Percentiles rank a stretch among this genome's conserved stretches.
Evolutionary conservation across 2,888 invertebrate species (phyloP).

Genomic region (Pterostichus madidus): DNA sequence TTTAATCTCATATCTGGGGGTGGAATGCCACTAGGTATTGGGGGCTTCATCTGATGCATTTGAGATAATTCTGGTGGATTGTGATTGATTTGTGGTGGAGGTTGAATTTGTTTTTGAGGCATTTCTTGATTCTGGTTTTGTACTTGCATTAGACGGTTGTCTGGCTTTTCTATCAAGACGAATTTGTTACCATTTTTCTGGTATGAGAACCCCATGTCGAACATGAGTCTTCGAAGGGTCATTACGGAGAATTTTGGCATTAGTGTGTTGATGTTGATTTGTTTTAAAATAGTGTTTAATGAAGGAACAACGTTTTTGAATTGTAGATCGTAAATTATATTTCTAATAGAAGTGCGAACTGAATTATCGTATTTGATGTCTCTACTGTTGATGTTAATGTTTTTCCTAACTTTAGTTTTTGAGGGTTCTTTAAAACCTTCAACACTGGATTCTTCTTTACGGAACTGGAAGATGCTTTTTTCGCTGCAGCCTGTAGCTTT

Average conservation of each 20-base stretch:
- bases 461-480: slow-evolving; percentile 76
- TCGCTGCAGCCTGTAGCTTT: slow-evolving; percentile 76
- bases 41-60: slow-evolving; percentile 67
- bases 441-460: slow-evolving; percentile 75
- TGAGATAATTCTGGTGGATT: slow-evolving; percentile 23
- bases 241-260: slow-evolving; percentile 76
- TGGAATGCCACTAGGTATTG: slow-evolving; percentile 63
- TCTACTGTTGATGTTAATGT: slow-evolving; percentile 75
- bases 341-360: slow-evolving; percentile 74
- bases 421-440: slow-evolving; percentile 76
- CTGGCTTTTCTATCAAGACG: slow-evolving; percentile 73
- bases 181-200: slow-evolving; percentile 75
- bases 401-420: slow-evolving; percentile 75
- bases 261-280: slow-evolving; percentile 72
- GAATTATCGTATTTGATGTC: slow-evolving; percentile 75
- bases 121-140: slow-evolving; percentile 49
- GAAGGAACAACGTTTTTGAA: slow-evolving; percentile 74
- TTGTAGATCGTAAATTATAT: slow-evolving; percentile 75
- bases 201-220: slow-evolving; percentile 76
- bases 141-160: slow-evolving; percentile 58
- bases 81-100: slow-evolving; percentile 34
- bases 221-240: slow-evolving; percentile 75
- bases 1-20: slow-evolving; percentile 52
- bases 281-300: slow-evolving; percentile 74
- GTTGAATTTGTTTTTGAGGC: slow-evolving; percentile 58